Evolutionary conservation across 2,113 vertebrate genomes (phyloP), one percentile per base, ranked within the genome.

Genomic region (Rattus rattus): DNA sequence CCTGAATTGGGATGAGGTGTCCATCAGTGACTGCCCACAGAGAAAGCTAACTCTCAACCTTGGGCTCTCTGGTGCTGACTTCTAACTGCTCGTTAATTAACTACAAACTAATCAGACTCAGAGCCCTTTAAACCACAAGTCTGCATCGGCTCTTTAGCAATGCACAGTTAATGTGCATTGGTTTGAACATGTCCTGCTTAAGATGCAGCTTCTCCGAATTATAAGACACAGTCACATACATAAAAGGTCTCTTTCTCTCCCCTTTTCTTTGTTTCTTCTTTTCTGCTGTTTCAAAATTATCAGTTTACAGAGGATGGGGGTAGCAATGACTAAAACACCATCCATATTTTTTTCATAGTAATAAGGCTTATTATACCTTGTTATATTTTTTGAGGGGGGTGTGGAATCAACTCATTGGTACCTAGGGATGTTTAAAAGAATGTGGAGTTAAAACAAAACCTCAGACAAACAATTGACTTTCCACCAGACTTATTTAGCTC

Each of bases 21-120:
- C 47, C 16, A 97, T 96, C 83, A 65, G 70, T 93, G 80, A 84
- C 83, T 52, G 24, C 85, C 69, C n/a, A 17, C 69, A 47, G 76
- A 85, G 92, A 96, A 89, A 90, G 9, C 54, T 26, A 63, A 83
- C 91, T 87, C 70, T 88, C 84, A 92, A 95, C 92, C 93, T 91
- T 65, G n/a, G 65, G 63, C n/a, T 96, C 93, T 80, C 22, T 24
- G 72, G 69, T 79, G 56, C 77, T 90, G 61, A 75, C 16, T 95
- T 91, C 77, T 97, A 91, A 91, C 54, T 59, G 36, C 83, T 33
- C 76, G 69, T 97, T 93, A 97, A 96, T 92, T 97, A 95, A 94
- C 79, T 90, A 95, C 28, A 90, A 79, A 79, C 49, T 84, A 95
- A 94, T 94, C 19, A 72, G n/a, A 80, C 33, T 30, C n/a, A 69